These are phyloP conservation scores for Ormia ochracea DNA, from an alignment of 2,888 invertebrate species.

Conservation along the genomic window DNA sequence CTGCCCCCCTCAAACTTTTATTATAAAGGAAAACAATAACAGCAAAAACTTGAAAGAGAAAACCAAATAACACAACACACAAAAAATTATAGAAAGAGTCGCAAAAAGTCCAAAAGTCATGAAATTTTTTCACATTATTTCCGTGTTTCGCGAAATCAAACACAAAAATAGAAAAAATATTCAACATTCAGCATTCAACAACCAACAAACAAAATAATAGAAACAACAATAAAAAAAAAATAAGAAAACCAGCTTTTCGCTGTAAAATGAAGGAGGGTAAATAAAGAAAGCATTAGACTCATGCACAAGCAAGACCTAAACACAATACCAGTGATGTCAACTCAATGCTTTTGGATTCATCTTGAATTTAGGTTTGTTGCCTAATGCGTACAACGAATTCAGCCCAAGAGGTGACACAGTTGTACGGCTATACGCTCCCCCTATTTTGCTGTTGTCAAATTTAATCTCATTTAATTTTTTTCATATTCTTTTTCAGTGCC, in stretches of 20 bases:
- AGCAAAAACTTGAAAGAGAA: neutral
- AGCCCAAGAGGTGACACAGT: too few species aligned
- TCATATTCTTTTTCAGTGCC: too few species aligned
- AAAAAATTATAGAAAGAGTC: constrained; percentile 53
- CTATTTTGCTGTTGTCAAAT: too few species aligned
- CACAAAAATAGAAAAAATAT: neutral
- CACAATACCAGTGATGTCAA: neutral
- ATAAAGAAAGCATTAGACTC: constrained; percentile 42
- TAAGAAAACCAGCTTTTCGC: constrained; percentile 36
- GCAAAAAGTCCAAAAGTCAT: constrained; percentile 55
- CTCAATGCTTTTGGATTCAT: neutral
- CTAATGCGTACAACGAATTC: too few species aligned
- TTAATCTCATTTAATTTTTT: too few species aligned
- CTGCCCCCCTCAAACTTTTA: neutral
- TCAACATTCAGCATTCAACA: too few species aligned
- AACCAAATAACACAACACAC: constrained; percentile 1
- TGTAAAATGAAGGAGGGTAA: constrained; percentile 14
- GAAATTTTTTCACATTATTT: constrained; percentile 56
- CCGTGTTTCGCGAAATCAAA: constrained; percentile 46
- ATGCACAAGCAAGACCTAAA: constrained; percentile 32
- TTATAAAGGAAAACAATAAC: neutral
- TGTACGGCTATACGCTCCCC: too few species aligned
- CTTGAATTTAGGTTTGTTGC: too few species aligned
- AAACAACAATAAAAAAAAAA: constrained; percentile 6
- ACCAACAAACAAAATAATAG: neutral